A percentile compares a stretch with the other conserved stretches of the same genome.
These are phyloP conservation scores for Halictus ligatus DNA, from an alignment of 2,888 invertebrate genomes.

Conservation along the genomic window DNA sequence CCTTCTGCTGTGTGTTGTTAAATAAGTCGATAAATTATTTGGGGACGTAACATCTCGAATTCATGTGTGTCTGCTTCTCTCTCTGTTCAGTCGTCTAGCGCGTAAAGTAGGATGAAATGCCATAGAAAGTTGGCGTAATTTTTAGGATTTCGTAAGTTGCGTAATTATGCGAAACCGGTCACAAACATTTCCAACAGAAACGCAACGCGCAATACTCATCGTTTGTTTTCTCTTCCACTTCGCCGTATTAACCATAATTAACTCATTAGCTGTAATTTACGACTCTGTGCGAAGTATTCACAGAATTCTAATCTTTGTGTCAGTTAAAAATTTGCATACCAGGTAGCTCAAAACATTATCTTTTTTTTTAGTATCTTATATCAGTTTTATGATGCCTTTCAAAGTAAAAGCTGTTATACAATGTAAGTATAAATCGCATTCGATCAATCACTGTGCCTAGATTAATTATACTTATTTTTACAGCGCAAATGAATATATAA, in stretches of 20 bases:
- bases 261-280: neutral
- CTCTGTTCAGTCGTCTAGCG: too few relatives aligned
- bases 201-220: slow-evolving; percentile 23
- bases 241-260: neutral
- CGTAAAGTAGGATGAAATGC: neutral
- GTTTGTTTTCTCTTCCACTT: neutral
- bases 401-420: too few relatives aligned
- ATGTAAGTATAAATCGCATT: too few relatives aligned
- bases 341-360: neutral
- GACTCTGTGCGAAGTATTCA: neutral
- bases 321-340: neutral
- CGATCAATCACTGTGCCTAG: too few relatives aligned
- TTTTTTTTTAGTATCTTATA: too few relatives aligned
- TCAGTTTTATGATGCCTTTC: too few relatives aligned
- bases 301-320: neutral
- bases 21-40: neutral
- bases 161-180: slow-evolving; percentile 34
- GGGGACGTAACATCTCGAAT: neutral
- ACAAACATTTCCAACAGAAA: slow-evolving; percentile 21
- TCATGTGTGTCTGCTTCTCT: neutral
- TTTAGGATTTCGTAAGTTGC: slow-evolving; percentile 28
- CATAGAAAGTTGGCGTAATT: slow-evolving; percentile 6
- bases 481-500: too few relatives aligned
- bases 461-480: too few relatives aligned
- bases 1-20: neutral